These are phyloP conservation scores for Dryobates pubescens DNA, from an alignment of 2,797 vertebrate species.

Conservation along the genomic window DNA sequence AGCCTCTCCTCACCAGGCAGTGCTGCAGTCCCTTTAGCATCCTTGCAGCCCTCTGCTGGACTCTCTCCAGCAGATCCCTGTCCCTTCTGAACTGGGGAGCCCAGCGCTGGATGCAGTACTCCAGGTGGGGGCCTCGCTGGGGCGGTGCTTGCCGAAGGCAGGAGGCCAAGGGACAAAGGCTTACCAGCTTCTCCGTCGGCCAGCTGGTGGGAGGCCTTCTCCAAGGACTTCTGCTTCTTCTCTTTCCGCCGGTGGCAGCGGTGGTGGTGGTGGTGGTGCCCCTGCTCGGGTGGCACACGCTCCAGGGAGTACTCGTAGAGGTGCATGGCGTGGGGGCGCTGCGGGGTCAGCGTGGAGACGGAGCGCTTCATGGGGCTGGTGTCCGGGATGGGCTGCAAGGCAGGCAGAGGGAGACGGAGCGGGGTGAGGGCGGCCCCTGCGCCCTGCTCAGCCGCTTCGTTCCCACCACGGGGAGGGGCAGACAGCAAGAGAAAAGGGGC, in stretches of 20 bases:
- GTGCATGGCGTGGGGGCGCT: slow-evolving; percentile 81
- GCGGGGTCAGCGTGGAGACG: slow-evolving; percentile 86
- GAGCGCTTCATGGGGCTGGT: slow-evolving; percentile 93
- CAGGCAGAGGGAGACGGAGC: background rate
- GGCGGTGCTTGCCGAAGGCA: too few relatives aligned
- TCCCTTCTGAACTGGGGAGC: too few relatives aligned
- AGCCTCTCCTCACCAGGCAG: too few relatives aligned
- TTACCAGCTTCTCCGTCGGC: slow-evolving; percentile 80
- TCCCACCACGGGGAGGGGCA: background rate
- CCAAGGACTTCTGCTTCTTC: slow-evolving; percentile 90
- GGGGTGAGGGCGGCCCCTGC: background rate
- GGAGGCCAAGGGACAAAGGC: background rate
- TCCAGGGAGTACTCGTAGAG: slow-evolving; percentile 83
- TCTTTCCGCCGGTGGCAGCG: slow-evolving; percentile 90
- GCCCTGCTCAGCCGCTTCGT: background rate
- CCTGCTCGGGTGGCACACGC: slow-evolving; percentile 81
- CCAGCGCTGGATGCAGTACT: too few relatives aligned
- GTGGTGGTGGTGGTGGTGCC: slow-evolving; percentile 89
- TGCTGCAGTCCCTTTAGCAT: too few relatives aligned
- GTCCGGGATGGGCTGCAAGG: slow-evolving; percentile 85
- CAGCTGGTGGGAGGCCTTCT: slow-evolving; percentile 82
- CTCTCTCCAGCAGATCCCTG: too few relatives aligned
- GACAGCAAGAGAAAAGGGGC: background rate
- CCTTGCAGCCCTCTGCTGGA: too few relatives aligned
- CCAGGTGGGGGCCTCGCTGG: too few relatives aligned